phyloP scores from a whole-genome alignment of 2,888 invertebrate genomes.

The Boloria selene region DNA sequence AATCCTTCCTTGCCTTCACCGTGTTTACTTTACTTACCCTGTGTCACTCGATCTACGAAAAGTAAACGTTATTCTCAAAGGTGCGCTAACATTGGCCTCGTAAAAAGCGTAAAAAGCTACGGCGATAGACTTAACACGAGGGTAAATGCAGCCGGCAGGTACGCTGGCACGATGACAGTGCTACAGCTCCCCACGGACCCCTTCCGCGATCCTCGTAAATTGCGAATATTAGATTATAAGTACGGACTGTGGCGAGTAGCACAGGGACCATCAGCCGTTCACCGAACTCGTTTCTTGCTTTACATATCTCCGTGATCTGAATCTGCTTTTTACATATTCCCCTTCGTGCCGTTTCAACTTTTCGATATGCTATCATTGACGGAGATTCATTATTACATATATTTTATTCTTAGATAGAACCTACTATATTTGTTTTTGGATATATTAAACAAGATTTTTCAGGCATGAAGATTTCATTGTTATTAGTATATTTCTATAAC shows the following conservation, averaged over 20 bases:
- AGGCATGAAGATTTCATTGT: too few species aligned
- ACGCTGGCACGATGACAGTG: conserved; percentile 74
- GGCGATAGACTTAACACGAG: conserved; percentile 63
- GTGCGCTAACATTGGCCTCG: conserved; percentile 52
- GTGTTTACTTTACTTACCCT: conserved; percentile 35
- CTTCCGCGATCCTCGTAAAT: conserved; percentile 78
- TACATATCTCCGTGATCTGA: conserved; percentile 73
- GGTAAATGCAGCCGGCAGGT: conserved; percentile 74
- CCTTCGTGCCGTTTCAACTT: conserved; percentile 56
- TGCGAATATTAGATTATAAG: conserved; percentile 82
- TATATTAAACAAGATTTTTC: too few species aligned
- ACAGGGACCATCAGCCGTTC: conserved; percentile 73
- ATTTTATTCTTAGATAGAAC: background rate
- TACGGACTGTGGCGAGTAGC: conserved; percentile 70
- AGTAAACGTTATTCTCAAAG: conserved; percentile 46
- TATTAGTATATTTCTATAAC: too few species aligned
- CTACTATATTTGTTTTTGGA: background rate
- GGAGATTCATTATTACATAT: conserved; percentile 22
- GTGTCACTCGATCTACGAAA: conserved; percentile 39
- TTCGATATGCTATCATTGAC: conserved; percentile 40
- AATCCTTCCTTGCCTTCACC: conserved; percentile 21
- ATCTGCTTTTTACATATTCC: conserved; percentile 64
- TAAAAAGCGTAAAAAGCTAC: conserved; percentile 57
- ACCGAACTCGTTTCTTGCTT: conserved; percentile 72
- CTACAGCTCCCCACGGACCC: conserved; percentile 72